phyloP scores from a whole-genome alignment of 1,140 invertebrate genomes.

The Saxidomus purpurata region DNA sequence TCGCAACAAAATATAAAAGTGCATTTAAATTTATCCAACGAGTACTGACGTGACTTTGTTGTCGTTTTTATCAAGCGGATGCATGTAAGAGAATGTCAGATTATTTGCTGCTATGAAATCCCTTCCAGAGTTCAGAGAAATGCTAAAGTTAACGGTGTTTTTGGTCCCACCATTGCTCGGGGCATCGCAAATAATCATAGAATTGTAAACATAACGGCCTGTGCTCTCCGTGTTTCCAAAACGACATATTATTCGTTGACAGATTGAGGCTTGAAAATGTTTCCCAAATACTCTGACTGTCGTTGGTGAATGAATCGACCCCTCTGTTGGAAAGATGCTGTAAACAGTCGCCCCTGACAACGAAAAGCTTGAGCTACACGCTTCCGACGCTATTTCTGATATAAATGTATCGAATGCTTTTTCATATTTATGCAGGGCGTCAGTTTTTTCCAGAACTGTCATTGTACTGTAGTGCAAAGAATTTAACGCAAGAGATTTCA shows the following conservation, averaged over 20 bases:
- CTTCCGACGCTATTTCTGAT: constrained; percentile 58
- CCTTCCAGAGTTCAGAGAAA: constrained; percentile 9
- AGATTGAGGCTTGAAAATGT: constrained; percentile 68
- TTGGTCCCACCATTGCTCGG: not conserved
- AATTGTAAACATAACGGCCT: constrained; percentile 63
- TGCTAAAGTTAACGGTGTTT: not conserved
- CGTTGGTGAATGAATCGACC: not conserved
- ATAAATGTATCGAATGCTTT: constrained; percentile 69
- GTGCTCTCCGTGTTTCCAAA: constrained; percentile 55
- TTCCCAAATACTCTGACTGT: constrained; percentile 70
- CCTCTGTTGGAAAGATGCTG: constrained; percentile 66
- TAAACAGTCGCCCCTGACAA: not conserved
- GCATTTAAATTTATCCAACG: too few species aligned
- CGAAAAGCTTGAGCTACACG: constrained; percentile 57
- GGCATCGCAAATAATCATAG: constrained; percentile 40
- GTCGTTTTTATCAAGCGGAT: not conserved
- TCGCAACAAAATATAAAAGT: too few species aligned
- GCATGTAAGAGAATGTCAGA: constrained; percentile 8
- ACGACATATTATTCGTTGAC: constrained; percentile 63
- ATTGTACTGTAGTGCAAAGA: constrained; percentile 75
- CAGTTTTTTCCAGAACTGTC: constrained; percentile 59
- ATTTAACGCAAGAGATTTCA: constrained; percentile 73
- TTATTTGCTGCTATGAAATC: not conserved
- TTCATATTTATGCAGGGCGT: constrained; percentile 73
- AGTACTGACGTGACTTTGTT: not conserved